A percentile compares a stretch with the other conserved stretches of the same genome.
Conservation (phyloP, 2,888 invertebrate species). For the Platerodrilus igneus region DNA sequence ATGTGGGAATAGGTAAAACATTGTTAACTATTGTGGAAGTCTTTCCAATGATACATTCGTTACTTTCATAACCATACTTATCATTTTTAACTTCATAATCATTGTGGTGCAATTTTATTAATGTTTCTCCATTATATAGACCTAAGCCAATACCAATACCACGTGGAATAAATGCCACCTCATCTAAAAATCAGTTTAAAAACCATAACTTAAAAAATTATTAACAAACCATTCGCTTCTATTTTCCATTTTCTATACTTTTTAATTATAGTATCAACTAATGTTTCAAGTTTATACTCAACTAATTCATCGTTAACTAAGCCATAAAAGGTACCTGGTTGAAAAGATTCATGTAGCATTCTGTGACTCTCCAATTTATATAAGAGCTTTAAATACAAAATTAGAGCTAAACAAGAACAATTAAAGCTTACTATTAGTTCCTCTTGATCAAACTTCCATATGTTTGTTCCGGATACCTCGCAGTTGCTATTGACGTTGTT, state of each 20-base stretch:
- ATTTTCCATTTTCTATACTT: constrained; percentile 38
- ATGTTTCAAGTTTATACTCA: constrained; percentile 32
- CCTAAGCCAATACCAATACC: constrained; percentile 41
- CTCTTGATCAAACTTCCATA: constrained; percentile 45
- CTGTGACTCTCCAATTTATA: constrained; percentile 34
- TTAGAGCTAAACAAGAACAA: too few relatives aligned
- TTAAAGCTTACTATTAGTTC: constrained; percentile 40
- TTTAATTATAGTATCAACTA: constrained; percentile 22
- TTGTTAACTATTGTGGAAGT: constrained; percentile 34
- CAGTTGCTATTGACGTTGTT: constrained; percentile 36
- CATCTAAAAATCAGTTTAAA: constrained; percentile 35
- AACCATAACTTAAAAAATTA: constrained; percentile 17
- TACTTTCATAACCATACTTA: constrained; percentile 27
- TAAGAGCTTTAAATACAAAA: constrained; percentile 19
- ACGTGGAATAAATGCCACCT: constrained; percentile 39
- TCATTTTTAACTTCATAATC: constrained; percentile 25
- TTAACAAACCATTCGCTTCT: constrained; percentile 15
- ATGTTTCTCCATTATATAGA: constrained; percentile 40
- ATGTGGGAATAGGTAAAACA: constrained; percentile 34
- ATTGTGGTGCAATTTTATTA: constrained; percentile 35
- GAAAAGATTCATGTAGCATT: constrained; percentile 39
- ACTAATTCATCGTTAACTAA: constrained; percentile 21
- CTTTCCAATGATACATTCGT: constrained; percentile 33
- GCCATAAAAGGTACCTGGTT: constrained; percentile 43
- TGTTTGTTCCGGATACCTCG: constrained; percentile 39